Evolutionary conservation across 2,888 invertebrate species (phyloP).

Genomic region (Rotaria sp.): DNA sequence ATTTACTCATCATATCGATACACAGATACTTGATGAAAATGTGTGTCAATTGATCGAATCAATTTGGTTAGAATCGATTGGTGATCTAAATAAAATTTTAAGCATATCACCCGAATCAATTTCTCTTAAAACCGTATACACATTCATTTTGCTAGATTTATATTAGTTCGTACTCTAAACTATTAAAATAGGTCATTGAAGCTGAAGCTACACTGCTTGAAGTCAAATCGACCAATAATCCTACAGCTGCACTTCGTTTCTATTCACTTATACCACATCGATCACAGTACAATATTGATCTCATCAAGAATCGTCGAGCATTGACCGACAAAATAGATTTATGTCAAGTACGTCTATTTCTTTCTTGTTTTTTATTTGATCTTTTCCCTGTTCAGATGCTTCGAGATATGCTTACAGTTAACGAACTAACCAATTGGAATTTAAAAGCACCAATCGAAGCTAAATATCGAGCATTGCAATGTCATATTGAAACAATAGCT

Average conservation of each 20-base stretch:
- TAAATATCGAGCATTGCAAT: constrained; percentile 50
- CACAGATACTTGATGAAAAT: constrained; percentile 13
- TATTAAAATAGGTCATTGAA: not conserved
- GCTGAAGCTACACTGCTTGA: not conserved
- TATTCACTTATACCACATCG: not conserved
- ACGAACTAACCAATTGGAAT: constrained; percentile 51
- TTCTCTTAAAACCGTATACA: not conserved
- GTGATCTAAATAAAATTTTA: constrained; percentile 45
- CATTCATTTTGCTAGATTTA: not conserved
- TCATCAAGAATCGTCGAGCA: not conserved
- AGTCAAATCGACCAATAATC: not conserved
- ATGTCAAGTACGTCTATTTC: not conserved
- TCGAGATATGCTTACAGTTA: constrained; percentile 50
- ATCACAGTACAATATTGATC: not conserved
- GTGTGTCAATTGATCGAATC: constrained; percentile 47
- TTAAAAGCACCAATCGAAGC: constrained; percentile 45
- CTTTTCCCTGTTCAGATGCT: constrained; percentile 44
- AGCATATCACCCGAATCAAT: not conserved
- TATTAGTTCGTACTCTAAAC: not conserved
- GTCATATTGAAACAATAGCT: constrained; percentile 44
- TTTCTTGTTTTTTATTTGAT: not conserved
- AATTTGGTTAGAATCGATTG: constrained; percentile 50
- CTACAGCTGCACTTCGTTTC: constrained; percentile 43
- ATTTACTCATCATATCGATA: not conserved
- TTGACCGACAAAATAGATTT: not conserved